Evolutionary conservation across 2,888 invertebrate species (phyloP), one percentile per base, ranked within the genome.

Genomic region (Sinhomidia bicolor): DNA sequence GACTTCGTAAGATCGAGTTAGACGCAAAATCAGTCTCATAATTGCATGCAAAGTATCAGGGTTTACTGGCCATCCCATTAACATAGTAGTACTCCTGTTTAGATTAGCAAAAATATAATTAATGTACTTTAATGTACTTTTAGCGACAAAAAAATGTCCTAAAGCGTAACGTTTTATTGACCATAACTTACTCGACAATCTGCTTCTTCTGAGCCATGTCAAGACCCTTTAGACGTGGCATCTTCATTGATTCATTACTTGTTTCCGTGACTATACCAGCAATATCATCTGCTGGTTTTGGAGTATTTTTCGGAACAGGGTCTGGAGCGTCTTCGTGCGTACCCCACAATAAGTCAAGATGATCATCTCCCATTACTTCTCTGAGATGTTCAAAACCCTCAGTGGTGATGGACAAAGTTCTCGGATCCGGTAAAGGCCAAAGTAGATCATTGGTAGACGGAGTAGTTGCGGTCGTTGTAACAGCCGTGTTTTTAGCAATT

Each of bases 41-140:
- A 96, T 94, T 0, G 97, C 96, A 92, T 97, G 96, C n/a, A 97
- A 94, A 0, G 96, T 95, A 92, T 97, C 96, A 1, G 96, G 95
- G 92, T 97, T 96, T 0, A 96, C 95, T 1, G 96, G 95, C 41
- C 96, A 95, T 32, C 95, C 95, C 93, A 97, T 94, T 79, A 97
- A 26, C 78, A 54, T 62, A 0, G 88, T 88, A 9, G 83, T 29
- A 29, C 88, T 88, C 79, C 86, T 86, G 44, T 57, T 71, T 51
- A 32, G 10, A 32, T 80, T 36, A 17, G 0, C 47, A 36, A 20
- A 44, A 47, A 20, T n/a, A n/a, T n/a, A 41, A 1, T 44, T 23
- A 51, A 23, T 44, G n/a, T 9, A 23, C 9, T n/a, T 47, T n/a
- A n/a, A n/a, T n/a, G n/a, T n/a, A n/a, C n/a, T n/a, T n/a, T n/a